Percentiles rank a stretch among this genome's conserved stretches.
These are phyloP conservation scores for Acanthopagrus latus DNA, from an alignment of 2,797 vertebrate species.

Conservation along the genomic window DNA sequence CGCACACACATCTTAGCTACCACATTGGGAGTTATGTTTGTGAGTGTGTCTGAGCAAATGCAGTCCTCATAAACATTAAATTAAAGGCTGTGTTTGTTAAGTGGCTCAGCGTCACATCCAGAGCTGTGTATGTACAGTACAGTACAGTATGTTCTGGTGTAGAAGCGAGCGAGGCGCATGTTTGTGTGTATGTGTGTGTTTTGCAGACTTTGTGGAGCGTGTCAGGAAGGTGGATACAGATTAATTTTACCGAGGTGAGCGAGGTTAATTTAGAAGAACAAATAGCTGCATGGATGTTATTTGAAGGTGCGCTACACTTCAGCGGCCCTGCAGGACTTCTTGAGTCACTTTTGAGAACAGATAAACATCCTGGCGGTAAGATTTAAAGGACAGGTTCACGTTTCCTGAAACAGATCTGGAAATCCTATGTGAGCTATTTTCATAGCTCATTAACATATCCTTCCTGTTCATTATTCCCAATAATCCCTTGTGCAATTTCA, in stretches of 20 bases:
- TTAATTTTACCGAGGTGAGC: slow-evolving; percentile 17
- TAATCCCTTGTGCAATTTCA: not conserved
- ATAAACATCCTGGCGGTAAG: not conserved
- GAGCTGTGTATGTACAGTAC: slow-evolving; percentile 9
- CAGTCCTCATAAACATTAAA: slow-evolving; percentile 36
- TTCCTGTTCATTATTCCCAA: not conserved
- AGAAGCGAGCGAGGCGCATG: slow-evolving; percentile 1
- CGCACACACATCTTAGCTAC: slow-evolving; percentile 26
- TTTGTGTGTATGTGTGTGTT: slow-evolving; percentile 20
- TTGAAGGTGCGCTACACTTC: not conserved
- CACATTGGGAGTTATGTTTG: slow-evolving; percentile 36
- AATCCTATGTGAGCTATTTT: not conserved
- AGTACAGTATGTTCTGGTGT: slow-evolving; percentile 9
- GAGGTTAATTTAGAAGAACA: slow-evolving; percentile 22
- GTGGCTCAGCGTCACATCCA: slow-evolving; percentile 40
- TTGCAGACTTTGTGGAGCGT: slow-evolving; percentile 34
- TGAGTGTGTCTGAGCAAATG: slow-evolving; percentile 29
- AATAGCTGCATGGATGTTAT: slow-evolving; percentile 21
- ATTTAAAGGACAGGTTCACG: not conserved
- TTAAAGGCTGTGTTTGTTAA: slow-evolving; percentile 57
- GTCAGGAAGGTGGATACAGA: slow-evolving; percentile 21
- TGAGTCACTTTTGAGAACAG: not conserved
- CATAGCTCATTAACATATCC: too few relatives aligned
- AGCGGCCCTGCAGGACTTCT: not conserved
- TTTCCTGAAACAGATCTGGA: not conserved